phyloP scores from a whole-genome alignment of 2,797 vertebrate species.

The Rhinichthys osculus region DNA sequence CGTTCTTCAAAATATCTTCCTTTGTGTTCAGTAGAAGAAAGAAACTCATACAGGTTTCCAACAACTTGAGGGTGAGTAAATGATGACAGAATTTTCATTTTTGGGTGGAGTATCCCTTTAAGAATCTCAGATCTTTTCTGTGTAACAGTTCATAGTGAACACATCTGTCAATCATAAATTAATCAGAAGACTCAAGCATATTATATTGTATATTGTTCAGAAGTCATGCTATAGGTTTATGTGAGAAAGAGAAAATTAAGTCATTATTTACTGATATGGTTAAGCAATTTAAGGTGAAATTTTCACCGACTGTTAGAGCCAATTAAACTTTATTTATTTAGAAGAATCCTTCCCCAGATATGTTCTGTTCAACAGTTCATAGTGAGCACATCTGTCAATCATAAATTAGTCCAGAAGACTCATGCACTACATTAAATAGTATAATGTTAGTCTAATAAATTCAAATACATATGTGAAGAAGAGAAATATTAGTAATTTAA shows the following conservation, averaged over 20 bases:
- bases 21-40: no score
- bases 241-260: neutral
- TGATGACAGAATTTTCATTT: no score
- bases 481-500: neutral
- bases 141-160: neutral
- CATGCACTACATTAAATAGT: neutral
- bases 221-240: neutral
- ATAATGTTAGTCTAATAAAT: neutral
- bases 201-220: neutral
- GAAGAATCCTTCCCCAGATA: neutral
- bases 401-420: neutral
- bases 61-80: no score
- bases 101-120: no score
- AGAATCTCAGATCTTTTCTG: neutral
- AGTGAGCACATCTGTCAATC: neutral
- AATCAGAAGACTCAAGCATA: neutral
- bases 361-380: neutral
- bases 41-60: no score
- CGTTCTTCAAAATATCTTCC: no score
- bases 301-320: neutral
- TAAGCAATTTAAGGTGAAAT: neutral
- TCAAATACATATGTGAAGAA: neutral
- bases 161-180: neutral
- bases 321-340: no score
- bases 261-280: neutral